These are phyloP conservation scores for Malurus splendens DNA, from an alignment of 2,797 vertebrate species.

Conservation along the genomic window DNA sequence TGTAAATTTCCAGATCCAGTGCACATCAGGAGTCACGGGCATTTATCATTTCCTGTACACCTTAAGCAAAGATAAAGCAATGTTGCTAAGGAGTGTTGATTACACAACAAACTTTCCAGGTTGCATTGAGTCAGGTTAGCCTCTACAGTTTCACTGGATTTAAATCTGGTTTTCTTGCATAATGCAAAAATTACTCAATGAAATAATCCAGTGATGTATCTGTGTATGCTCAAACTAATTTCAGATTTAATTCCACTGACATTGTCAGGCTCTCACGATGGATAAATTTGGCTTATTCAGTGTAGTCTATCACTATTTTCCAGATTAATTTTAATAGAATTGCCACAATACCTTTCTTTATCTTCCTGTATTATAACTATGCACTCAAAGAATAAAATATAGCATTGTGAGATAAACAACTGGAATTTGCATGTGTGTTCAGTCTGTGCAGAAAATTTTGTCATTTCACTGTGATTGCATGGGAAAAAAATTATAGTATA, in stretches of 20 bases:
- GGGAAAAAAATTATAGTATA: neutral
- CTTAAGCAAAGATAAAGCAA: neutral
- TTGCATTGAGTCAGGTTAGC: neutral
- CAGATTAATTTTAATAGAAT: neutral
- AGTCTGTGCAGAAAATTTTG: neutral
- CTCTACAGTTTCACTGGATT: neutral
- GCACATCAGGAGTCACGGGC: accelerated
- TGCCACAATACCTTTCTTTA: neutral
- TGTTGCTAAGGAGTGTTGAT: neutral
- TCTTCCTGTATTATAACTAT: neutral
- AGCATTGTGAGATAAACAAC: neutral
- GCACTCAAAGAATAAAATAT: neutral
- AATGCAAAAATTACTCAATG: neutral
- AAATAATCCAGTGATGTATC: neutral
- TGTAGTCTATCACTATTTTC: neutral
- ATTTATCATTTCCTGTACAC: constrained; percentile 25
- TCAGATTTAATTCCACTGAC: neutral
- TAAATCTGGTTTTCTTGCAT: neutral
- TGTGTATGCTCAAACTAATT: neutral
- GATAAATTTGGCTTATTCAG: neutral
- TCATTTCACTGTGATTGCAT: neutral
- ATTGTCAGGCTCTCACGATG: neutral
- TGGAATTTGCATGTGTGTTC: neutral
- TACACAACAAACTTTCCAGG: neutral
- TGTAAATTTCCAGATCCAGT: neutral